Percentiles rank a stretch among this genome's conserved stretches.
phyloP scores from a whole-genome alignment of 2,888 invertebrate species.

The Drosophila fulvimacula region DNA sequence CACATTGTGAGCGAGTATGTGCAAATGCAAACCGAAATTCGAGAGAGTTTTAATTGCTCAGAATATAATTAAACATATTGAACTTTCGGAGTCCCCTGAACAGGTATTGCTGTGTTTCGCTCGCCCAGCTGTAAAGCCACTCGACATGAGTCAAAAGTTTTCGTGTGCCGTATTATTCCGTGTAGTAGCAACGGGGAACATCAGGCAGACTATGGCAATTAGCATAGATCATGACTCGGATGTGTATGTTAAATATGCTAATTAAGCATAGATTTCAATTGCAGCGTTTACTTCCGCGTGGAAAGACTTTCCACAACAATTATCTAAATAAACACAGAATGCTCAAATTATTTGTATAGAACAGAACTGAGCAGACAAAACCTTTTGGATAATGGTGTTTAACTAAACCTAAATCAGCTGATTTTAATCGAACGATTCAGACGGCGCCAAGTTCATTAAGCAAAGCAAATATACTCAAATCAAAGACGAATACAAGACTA shows the following conservation, averaged over 20 bases:
- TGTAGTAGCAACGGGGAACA: conserved; percentile 11
- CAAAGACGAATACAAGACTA: neutral
- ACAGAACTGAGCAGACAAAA: too few relatives aligned
- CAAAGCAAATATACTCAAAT: conserved; percentile 43
- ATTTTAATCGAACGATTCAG: too few relatives aligned
- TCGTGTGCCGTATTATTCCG: neutral
- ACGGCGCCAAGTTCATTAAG: conserved; percentile 60
- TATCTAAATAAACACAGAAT: too few relatives aligned
- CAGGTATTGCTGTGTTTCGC: conserved; percentile 9
- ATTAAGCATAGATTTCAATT: conserved; percentile 28
- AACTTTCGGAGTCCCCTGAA: conserved; percentile 17
- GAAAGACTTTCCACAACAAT: neutral
- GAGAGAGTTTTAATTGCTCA: neutral
- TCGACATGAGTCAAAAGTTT: conserved; percentile 32
- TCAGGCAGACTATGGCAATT: conserved; percentile 26
- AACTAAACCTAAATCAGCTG: conserved; percentile 39
- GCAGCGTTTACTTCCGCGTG: conserved; percentile 19
- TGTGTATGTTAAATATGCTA: conserved; percentile 21
- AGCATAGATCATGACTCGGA: conserved; percentile 27
- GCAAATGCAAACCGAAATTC: neutral
- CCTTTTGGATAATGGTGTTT: neutral
- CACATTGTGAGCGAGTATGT: neutral
- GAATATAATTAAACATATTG: conserved; percentile 3
- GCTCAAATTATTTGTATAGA: too few relatives aligned
- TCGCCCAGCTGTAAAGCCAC: conserved; percentile 5